Evolutionary conservation across 2,797 vertebrate genomes (phyloP).

Genomic region (Hyperoplus lanceolatus): DNA sequence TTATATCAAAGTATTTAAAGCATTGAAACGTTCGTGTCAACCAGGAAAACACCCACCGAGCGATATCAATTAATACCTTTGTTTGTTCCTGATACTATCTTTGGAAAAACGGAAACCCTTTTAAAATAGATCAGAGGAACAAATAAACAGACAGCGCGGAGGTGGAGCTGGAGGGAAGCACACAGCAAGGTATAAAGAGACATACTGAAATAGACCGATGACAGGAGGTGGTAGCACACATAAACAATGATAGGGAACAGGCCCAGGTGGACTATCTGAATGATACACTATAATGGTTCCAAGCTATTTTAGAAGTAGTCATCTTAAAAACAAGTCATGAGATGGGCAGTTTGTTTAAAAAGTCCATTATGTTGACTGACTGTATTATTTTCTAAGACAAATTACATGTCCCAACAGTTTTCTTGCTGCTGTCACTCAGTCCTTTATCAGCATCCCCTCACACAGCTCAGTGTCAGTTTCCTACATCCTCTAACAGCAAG

Average conservation of each 20-base stretch:
- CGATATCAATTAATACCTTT: constrained; percentile 58
- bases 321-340: constrained; percentile 6
- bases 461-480: constrained; percentile 41
- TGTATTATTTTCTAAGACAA: constrained; percentile 12
- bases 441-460: constrained; percentile 68
- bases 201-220: constrained; percentile 72
- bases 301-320: constrained; percentile 5
- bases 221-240: constrained; percentile 56
- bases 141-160: constrained; percentile 68
- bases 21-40: constrained; percentile 2
- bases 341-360: constrained; percentile 13
- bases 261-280: constrained; percentile 20
- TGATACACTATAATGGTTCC: neutral
- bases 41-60: constrained; percentile 30
- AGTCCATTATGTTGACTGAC: neutral
- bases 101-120: constrained; percentile 65
- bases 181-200: constrained; percentile 62
- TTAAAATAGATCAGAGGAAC: constrained; percentile 77
- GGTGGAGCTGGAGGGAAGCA: constrained; percentile 65
- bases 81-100: constrained; percentile 76
- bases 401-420: constrained; percentile 15
- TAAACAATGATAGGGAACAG: constrained; percentile 33
- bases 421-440: constrained; percentile 55
- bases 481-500: constrained; percentile 56
- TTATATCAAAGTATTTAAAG: constrained; percentile 24